Evolutionary conservation across 2,797 vertebrate species (phyloP).

Genomic region (Acanthiza pusilla): DNA sequence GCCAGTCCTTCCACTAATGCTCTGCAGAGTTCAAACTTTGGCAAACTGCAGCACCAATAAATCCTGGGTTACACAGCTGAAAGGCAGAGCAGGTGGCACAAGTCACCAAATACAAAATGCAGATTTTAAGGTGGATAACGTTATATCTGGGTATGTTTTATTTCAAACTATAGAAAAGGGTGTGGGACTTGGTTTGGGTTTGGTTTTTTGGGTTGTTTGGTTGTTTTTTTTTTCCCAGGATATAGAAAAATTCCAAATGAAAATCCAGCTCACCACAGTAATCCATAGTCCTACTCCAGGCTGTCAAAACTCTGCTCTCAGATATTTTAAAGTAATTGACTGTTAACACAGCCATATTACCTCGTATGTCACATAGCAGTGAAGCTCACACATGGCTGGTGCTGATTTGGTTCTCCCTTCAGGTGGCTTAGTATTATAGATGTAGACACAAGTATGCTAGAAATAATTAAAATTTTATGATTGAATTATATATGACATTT

Average conservation of each 20-base stretch:
- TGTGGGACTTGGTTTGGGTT: background rate
- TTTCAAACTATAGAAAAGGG: background rate
- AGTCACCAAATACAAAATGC: background rate
- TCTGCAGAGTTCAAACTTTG: background rate
- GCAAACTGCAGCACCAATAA: background rate
- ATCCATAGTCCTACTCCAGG: background rate
- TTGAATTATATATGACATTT: background rate
- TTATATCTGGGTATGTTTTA: background rate
- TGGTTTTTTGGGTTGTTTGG: fast-evolving
- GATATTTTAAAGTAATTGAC: background rate
- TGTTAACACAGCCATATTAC: background rate
- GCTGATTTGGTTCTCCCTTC: background rate
- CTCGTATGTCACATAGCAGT: background rate
- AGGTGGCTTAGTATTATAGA: background rate
- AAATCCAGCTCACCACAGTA: background rate
- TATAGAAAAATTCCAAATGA: background rate
- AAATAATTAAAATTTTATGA: background rate
- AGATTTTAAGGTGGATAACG: background rate
- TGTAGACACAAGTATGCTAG: background rate
- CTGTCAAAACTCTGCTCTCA: background rate
- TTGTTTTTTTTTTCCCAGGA: background rate
- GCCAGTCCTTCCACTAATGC: background rate
- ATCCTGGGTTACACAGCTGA: background rate
- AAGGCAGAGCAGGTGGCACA: background rate
- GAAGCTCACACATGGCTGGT: background rate